Percentiles rank a stretch among this genome's conserved stretches.
phyloP scores from a whole-genome alignment of 2,888 invertebrate species.

The Tridacna crocea region DNA sequence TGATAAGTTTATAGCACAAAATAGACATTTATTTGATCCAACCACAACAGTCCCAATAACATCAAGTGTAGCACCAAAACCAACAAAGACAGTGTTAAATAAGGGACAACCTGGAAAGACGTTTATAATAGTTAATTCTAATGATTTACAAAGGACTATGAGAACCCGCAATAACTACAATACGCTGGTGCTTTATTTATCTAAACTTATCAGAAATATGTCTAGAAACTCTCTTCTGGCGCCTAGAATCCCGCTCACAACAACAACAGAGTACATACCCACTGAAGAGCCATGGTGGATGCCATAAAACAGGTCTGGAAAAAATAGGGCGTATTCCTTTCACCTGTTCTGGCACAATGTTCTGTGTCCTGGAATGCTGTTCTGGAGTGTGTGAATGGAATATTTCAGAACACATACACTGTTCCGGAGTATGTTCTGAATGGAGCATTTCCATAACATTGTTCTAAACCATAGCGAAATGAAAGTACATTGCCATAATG shows the following conservation, averaged over 20 bases:
- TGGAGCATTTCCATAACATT: no score
- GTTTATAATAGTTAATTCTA: not conserved
- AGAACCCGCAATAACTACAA: not conserved
- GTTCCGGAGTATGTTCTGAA: no score
- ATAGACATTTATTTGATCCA: not conserved
- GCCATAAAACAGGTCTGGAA: not conserved
- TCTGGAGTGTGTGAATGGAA: no score
- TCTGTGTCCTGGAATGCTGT: no score
- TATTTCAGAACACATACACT: no score
- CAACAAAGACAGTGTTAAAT: not conserved
- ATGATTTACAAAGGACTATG: not conserved
- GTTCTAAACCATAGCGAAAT: no score
- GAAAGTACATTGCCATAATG: no score
- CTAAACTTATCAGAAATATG: no score
- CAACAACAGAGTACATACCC: not conserved
- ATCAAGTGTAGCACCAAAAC: not conserved
- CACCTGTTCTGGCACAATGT: no score
- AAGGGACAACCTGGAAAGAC: not conserved
- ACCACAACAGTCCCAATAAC: not conserved
- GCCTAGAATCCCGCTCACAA: not conserved
- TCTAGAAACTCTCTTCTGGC: not conserved
- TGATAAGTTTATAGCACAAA: slow-evolving; percentile 7
- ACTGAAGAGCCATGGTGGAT: slow-evolving; percentile 18
- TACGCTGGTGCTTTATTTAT: not conserved
- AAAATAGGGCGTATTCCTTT: no score